These are phyloP conservation scores for Spisula solida DNA, from an alignment of 2,888 invertebrate genomes.

Conservation along the genomic window DNA sequence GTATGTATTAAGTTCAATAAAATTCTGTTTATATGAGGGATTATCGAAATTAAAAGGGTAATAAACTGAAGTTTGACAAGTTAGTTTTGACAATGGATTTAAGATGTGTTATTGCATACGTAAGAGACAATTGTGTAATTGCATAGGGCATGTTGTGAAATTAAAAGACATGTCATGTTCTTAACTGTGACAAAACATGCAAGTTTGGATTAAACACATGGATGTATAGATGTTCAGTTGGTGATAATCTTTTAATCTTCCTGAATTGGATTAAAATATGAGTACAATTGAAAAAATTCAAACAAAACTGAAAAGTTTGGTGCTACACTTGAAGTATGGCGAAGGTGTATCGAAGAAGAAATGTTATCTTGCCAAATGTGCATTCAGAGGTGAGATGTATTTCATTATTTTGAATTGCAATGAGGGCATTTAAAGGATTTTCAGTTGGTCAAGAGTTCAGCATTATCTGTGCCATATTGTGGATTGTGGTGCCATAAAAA, in stretches of 20 bases:
- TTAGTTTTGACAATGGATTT: slow-evolving; percentile 27
- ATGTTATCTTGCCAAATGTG: slow-evolving; percentile 45
- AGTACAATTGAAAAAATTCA: slow-evolving; percentile 51
- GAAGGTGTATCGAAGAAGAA: slow-evolving; percentile 58
- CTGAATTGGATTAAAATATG: slow-evolving; percentile 17
- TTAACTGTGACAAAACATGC: background rate
- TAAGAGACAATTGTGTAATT: background rate
- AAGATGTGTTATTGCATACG: background rate
- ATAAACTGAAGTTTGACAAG: background rate
- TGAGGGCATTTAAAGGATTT: too few species aligned
- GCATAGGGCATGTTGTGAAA: background rate
- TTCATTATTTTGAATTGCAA: too few species aligned
- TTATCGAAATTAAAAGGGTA: background rate
- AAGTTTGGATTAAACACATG: background rate
- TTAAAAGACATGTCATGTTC: background rate
- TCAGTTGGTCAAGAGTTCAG: too few species aligned
- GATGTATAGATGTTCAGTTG: background rate
- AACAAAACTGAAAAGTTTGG: slow-evolving; percentile 58
- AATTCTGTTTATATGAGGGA: background rate
- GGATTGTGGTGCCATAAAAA: too few species aligned
- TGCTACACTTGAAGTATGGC: slow-evolving; percentile 63
- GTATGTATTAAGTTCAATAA: background rate
- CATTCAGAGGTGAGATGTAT: slow-evolving; percentile 61
- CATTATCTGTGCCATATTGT: too few species aligned
- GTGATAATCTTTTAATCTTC: background rate